phyloP scores from a whole-genome alignment of 2,797 vertebrate genomes.

The Calcarius lapponicus region DNA sequence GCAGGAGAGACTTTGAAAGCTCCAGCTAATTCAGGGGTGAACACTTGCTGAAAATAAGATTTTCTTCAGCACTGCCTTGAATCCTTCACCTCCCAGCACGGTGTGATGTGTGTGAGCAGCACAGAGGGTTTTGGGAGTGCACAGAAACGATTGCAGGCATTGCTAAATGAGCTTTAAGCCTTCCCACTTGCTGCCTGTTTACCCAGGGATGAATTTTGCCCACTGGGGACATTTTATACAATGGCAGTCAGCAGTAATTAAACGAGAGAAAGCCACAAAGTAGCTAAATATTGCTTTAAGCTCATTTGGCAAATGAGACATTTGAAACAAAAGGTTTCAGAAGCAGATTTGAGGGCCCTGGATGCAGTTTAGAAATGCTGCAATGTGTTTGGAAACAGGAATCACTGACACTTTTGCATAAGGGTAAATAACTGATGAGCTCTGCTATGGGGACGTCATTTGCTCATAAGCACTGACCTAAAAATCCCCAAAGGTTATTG shows the following conservation, averaged over 20 bases:
- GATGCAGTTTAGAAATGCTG: neutral
- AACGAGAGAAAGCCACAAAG: neutral
- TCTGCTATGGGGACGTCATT: neutral
- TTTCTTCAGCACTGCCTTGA: neutral
- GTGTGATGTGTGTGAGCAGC: neutral
- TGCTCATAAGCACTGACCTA: neutral
- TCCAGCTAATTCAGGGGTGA: neutral
- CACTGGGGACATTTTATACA: neutral
- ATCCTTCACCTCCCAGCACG: neutral
- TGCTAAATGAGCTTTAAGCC: neutral
- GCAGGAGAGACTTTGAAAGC: neutral
- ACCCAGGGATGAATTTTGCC: neutral
- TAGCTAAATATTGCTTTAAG: conserved; percentile 7
- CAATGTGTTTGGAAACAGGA: neutral
- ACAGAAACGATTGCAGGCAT: neutral
- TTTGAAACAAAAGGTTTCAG: neutral
- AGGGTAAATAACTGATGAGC: neutral
- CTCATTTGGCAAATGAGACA: neutral
- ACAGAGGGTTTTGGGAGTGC: accelerated
- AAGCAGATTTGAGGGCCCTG: neutral
- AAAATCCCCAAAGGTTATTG: neutral
- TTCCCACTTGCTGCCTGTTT: neutral
- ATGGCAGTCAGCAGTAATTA: conserved; percentile 1
- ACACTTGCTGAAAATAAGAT: neutral
- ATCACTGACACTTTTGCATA: neutral